Base-by-base conservation (phyloP, 2,888 invertebrate species). In the Metacarcinus magister region DNA sequence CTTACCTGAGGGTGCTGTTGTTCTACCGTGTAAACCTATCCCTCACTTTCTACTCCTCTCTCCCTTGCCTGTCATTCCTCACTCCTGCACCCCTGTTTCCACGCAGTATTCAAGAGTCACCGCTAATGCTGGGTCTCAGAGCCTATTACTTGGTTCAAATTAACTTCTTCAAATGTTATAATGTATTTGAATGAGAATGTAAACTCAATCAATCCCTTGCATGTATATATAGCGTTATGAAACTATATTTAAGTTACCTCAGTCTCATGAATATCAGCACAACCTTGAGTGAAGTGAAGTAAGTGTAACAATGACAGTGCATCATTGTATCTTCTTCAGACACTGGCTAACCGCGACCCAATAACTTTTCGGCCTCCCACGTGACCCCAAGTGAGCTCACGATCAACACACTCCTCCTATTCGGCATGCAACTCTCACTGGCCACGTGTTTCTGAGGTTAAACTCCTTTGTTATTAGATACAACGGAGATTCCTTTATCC, bases 291-390 rank as follows among this genome's bases (percentile, higher is more conserved):
- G 5, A 67, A 1, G 67, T 67, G n/a, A 67, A 54, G 10, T 54
- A 16, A 23, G n/a, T 67, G 67, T 67, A 67, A 67, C n/a, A 67
- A n/a, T n/a, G 67, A 7, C 67, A n/a, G 67, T n/a, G 67, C 90
- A 90, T 90, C 39, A 90, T 19, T 90, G n/a, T 28, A 44, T 32
- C 39, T 16, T 90, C 90, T 90, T 67, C 19, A 90, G 90, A 23
- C 90, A 43, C 13, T 39, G 44, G 43, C 13, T n/a, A 32, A 10
- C 90, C n/a, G n/a, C 48, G n/a, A 48, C 32, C 19, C 48, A 60
- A 8, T 48, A 5, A 93, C 32, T 39, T 39, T 39, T 67, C 19
- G 39, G 28, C 67, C 67, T 60, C 93, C 23, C 0, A 39, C 67
- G 67, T 67, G 67, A 67, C 67, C n/a, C 23, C 23, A 8, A 67